Base-by-base conservation (phyloP, 2,113 vertebrate genomes). In the Cololabis saira region DNA sequence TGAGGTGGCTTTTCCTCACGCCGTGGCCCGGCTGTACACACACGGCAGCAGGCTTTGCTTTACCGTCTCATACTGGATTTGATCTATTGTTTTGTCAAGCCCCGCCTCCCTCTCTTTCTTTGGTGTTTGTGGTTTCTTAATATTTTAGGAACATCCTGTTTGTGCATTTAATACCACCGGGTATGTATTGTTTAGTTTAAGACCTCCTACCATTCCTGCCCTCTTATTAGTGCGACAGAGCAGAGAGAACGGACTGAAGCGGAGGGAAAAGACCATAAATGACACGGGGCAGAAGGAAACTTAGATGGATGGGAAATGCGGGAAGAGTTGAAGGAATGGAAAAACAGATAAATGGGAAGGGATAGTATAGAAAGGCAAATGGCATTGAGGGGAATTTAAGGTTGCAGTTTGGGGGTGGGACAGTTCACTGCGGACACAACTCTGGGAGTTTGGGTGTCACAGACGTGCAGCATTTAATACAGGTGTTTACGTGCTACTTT, bases 101-200 rank as follows among this genome's bases (percentile, higher is more conserved):
- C 41, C 52, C 3, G 68, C 69, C 76, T 75, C 61, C 55, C 65
- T 63, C 40, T 71, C 71, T 72, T 60, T 60, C 67, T 72, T 61
- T 67, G 78, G 69, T 74, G 66, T 74, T 77, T 85, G 58, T 67
- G 66, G 61, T 73, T 81, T 80, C 51, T 74, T 73, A 76, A 81
- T 85, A 80, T 86, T 89, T 89, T 67, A 54, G 74, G 79, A 82
- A 88, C 84, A 87, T 90, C 88, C 87, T 89, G 84, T 92, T 89
- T 89, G 75, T 82, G 65, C 48, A 43, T 81, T 81, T 79, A 74
- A 61, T 60, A 67, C 61, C 9, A 42, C 2, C 5, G 50, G 61
- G 52, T 83, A 63, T 62, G 71, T 58, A 74, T 81, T 70, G 74
- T 86, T 82, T 72, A 50, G 71, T 66, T 85, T 67, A 60, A 74